Conservation (phyloP, 2,797 vertebrate genomes). For the Pipistrellus nathusii region DNA sequence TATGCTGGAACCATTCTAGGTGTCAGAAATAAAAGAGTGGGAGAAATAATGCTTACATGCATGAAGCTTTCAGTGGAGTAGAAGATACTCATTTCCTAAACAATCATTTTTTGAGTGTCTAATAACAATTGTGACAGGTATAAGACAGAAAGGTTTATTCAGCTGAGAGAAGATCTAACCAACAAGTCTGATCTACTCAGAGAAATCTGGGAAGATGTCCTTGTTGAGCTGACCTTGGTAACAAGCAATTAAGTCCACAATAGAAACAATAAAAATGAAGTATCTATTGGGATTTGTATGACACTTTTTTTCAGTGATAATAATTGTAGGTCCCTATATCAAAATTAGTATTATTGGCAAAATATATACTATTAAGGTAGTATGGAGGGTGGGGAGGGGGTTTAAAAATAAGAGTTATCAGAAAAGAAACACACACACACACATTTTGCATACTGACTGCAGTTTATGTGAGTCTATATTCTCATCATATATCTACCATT, state of each 20-base stretch:
- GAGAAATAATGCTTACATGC: background rate
- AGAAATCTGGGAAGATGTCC: background rate
- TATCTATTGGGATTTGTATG: conserved; percentile 34
- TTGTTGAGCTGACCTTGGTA: conserved; percentile 11
- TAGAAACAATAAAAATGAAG: conserved; percentile 27
- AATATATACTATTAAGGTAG: background rate
- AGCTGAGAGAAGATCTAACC: background rate
- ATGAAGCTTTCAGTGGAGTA: background rate
- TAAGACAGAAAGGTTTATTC: background rate
- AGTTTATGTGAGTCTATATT: background rate
- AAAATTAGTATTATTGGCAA: background rate
- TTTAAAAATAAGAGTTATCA: background rate
- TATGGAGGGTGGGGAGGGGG: background rate
- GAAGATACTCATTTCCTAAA: background rate
- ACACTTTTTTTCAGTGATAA: conserved; percentile 43
- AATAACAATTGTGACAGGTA: background rate
- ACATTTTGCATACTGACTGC: background rate
- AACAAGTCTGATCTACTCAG: background rate
- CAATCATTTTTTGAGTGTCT: background rate
- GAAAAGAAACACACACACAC: background rate
- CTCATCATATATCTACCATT: background rate
- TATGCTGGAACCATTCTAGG: background rate
- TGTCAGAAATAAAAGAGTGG: background rate
- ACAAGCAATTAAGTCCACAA: conserved; percentile 37
- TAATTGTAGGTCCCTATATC: background rate